Conservation (phyloP, 2,888 invertebrate genomes). For the Erebia aethiops region DNA sequence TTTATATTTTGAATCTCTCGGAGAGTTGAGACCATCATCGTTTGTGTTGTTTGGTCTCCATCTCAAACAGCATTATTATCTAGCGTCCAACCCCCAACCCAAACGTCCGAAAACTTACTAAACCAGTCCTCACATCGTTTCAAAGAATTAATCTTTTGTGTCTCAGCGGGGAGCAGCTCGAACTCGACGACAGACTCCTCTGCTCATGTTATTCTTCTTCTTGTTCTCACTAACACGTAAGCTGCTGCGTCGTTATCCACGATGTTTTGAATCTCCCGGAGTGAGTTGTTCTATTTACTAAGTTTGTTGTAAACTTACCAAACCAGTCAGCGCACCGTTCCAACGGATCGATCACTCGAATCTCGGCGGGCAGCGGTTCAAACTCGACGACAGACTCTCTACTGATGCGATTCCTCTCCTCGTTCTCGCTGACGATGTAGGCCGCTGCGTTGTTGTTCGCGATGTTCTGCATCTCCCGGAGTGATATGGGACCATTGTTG, state of each 20-base stretch:
- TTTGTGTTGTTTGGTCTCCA: too few species aligned
- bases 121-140: slow-evolving; percentile 76
- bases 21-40: too few species aligned
- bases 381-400: slow-evolving; percentile 75
- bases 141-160: slow-evolving; percentile 65
- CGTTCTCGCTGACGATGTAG: slow-evolving; percentile 79
- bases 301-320: slow-evolving; percentile 68
- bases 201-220: slow-evolving; percentile 76
- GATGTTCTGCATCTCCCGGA: slow-evolving; percentile 82
- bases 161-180: slow-evolving; percentile 66
- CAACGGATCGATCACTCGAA: slow-evolving; percentile 67
- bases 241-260: slow-evolving; percentile 74
- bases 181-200: slow-evolving; percentile 77
- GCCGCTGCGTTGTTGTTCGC: slow-evolving; percentile 81
- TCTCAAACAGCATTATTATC: too few species aligned
- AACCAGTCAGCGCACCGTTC: slow-evolving; percentile 76
- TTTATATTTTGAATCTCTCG: too few species aligned
- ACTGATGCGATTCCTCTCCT: slow-evolving; percentile 71
- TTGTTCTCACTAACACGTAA: too few species aligned
- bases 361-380: slow-evolving; percentile 67
- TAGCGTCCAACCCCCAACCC: too few species aligned
- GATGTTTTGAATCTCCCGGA: slow-evolving; percentile 81
- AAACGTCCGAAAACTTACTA: slow-evolving; percentile 53
- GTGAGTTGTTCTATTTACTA: slow-evolving; percentile 82
- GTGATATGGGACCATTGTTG: slow-evolving; percentile 82